Evolutionary conservation across 2,888 invertebrate species (phyloP).

Genomic region (Julus scandinavius): DNA sequence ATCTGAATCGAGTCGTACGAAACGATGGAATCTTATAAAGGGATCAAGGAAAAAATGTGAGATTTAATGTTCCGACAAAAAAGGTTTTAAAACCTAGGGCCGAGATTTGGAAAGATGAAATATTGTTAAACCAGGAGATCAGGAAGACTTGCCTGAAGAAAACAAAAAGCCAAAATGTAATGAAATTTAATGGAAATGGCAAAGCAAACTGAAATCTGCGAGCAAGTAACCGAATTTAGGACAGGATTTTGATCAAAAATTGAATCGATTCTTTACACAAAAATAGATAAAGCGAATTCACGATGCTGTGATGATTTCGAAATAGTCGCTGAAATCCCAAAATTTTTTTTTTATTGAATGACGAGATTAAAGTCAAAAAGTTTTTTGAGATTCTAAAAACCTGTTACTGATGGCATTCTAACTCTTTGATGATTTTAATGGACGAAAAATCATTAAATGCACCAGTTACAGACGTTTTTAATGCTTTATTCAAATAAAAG

Average conservation of each 20-base stretch:
- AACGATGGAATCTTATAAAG: not conserved
- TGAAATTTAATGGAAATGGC: conserved; percentile 4
- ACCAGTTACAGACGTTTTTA: too few relatives aligned
- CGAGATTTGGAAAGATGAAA: conserved; percentile 12
- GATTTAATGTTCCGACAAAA: not conserved
- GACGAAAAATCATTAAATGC: too few relatives aligned
- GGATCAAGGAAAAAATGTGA: not conserved
- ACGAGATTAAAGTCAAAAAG: not conserved
- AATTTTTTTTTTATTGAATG: not conserved
- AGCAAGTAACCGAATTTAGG: not conserved
- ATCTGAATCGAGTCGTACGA: not conserved
- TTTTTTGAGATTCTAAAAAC: not conserved
- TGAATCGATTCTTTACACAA: not conserved
- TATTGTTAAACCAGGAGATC: not conserved
- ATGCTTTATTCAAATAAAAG: too few relatives aligned
- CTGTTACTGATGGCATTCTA: too few relatives aligned
- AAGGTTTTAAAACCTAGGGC: not conserved
- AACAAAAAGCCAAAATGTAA: not conserved
- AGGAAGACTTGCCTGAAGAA: not conserved
- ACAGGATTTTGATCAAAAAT: conserved; percentile 9
- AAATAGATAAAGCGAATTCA: not conserved
- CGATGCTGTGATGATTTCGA: not conserved
- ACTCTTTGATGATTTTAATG: too few relatives aligned
- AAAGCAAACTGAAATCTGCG: not conserved
- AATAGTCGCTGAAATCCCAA: not conserved